Conservation (phyloP, 2,888 invertebrate species). For the Drosophila birchii region DNA sequence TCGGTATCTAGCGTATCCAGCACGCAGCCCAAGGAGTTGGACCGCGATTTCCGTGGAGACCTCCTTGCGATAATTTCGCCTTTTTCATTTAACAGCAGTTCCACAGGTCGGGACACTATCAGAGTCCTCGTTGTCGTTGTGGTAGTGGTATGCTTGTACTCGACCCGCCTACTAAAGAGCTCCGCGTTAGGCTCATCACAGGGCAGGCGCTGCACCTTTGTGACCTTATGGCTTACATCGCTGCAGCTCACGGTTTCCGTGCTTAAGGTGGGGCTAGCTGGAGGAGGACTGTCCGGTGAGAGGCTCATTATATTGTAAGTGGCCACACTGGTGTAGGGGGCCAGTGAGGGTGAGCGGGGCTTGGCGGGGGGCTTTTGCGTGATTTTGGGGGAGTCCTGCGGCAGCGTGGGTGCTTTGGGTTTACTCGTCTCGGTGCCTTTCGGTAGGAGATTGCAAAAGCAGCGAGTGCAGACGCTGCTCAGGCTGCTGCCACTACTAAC, state of each 20-base stretch:
- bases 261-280: slow-evolving; percentile 61
- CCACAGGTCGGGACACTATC: slow-evolving; percentile 77
- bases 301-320: slow-evolving; percentile 54
- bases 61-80: slow-evolving; percentile 80
- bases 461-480: slow-evolving; percentile 81
- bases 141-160: slow-evolving; percentile 78
- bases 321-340: slow-evolving; percentile 66
- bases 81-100: slow-evolving; percentile 77
- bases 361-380: slow-evolving; percentile 45
- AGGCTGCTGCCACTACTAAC: slow-evolving; percentile 42
- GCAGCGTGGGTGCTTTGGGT: slow-evolving; percentile 1
- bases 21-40: slow-evolving; percentile 83
- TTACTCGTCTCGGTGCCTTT: slow-evolving; percentile 13
- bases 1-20: slow-evolving; percentile 65
- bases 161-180: slow-evolving; percentile 69
- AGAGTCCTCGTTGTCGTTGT: slow-evolving; percentile 82
- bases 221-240: slow-evolving; percentile 73
- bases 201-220: slow-evolving; percentile 67
- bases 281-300: slow-evolving; percentile 61
- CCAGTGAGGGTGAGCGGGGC: slow-evolving; percentile 69
- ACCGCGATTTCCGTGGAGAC: slow-evolving; percentile 71
- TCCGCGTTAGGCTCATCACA: slow-evolving; percentile 50
- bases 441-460: slow-evolving; percentile 77
- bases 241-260: slow-evolving; percentile 70
- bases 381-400: slow-evolving; percentile 40